These are phyloP conservation scores for Petrolisthes cinctipes DNA, from an alignment of 2,888 invertebrate genomes.

Conservation along the genomic window DNA sequence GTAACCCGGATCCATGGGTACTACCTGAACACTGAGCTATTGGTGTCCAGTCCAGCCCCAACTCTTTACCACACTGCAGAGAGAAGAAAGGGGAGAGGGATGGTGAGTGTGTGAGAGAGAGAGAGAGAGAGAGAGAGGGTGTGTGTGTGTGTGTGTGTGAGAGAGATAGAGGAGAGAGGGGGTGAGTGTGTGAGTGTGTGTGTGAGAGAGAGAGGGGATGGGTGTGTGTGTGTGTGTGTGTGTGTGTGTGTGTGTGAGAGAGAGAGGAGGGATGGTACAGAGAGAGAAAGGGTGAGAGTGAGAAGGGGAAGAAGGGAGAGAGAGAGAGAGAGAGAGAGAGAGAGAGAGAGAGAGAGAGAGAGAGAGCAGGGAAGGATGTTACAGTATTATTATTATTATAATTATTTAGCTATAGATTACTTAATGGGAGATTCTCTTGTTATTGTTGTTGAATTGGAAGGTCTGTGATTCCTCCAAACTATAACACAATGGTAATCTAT, in stretches of 20 bases:
- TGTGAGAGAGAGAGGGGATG: neutral
- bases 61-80: slow-evolving; percentile 55
- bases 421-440: neutral
- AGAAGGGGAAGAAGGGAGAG: neutral
- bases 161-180: neutral
- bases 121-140: neutral
- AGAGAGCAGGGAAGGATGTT: no score
- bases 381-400: no score
- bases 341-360: neutral
- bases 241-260: no score
- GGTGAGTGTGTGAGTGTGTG: neutral
- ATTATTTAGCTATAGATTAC: no score
- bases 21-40: slow-evolving; percentile 43
- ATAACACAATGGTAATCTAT: no score
- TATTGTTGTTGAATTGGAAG: no score
- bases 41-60: slow-evolving; percentile 53
- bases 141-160: neutral
- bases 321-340: neutral
- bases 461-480: no score
- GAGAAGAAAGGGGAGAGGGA: neutral
- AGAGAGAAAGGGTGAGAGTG: neutral
- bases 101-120: neutral
- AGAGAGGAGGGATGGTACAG: neutral
- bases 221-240: no score
- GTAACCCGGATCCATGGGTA: slow-evolving; percentile 26